Percentiles rank a stretch among this genome's conserved stretches.
These are phyloP conservation scores for Bellardia pandia DNA, from an alignment of 2,888 invertebrate genomes.

Conservation along the genomic window DNA sequence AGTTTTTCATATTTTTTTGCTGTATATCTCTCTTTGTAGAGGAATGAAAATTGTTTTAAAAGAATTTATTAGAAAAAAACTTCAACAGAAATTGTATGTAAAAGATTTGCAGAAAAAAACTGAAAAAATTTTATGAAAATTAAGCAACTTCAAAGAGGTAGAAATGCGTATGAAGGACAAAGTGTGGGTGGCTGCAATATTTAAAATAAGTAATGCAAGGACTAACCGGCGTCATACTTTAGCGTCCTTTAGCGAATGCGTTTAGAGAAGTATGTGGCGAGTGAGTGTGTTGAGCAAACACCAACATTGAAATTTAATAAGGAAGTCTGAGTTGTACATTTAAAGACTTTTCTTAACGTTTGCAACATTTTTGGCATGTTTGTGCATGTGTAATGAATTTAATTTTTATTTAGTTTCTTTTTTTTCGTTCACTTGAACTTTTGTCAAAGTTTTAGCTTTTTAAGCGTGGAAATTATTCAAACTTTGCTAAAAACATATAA, in stretches of 20 bases:
- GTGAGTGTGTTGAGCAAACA: not conserved
- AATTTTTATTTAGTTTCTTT: conserved; percentile 30
- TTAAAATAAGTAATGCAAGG: conserved; percentile 66
- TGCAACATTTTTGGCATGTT: conserved; percentile 54
- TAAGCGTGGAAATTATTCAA: conserved; percentile 29
- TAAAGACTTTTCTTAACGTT: conserved; percentile 20
- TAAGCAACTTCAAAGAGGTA: conserved; percentile 52
- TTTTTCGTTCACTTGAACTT: conserved; percentile 49
- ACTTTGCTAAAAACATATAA: conserved; percentile 47
- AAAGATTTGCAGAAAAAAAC: conserved; percentile 43
- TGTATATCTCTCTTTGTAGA: not conserved
- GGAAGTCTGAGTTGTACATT: conserved; percentile 28
- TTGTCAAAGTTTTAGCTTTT: conserved; percentile 13
- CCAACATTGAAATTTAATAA: conserved; percentile 55
- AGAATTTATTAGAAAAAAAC: conserved; percentile 62
- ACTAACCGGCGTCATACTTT: conserved; percentile 68
- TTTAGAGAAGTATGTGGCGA: not conserved
- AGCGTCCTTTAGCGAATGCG: conserved; percentile 4
- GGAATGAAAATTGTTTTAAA: conserved; percentile 71
- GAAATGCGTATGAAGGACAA: conserved; percentile 48
- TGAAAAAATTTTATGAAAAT: conserved; percentile 57
- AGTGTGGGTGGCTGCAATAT: conserved; percentile 56
- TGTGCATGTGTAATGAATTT: conserved; percentile 51
- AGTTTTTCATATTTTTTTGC: conserved; percentile 38
- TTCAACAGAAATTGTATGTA: conserved; percentile 16